Evolutionary conservation across 2,797 vertebrate genomes (phyloP).

Genomic region (Epinephelus coioides): DNA sequence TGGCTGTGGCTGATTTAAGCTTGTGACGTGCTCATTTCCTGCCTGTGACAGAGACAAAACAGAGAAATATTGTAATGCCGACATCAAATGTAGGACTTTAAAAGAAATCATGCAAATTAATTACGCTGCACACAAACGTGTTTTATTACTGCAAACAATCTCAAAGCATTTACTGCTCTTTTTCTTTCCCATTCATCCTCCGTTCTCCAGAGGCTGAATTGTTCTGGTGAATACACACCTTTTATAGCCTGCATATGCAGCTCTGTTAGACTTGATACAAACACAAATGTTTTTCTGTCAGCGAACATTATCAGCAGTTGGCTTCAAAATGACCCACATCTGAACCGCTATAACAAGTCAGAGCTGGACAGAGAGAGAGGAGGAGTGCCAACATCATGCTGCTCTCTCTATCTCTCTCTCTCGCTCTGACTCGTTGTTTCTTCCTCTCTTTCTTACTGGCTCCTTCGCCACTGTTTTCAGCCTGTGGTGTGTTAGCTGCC

Average conservation of each 20-base stretch:
- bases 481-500: constrained; percentile 62
- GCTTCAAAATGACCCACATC: constrained; percentile 58
- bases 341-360: constrained; percentile 47
- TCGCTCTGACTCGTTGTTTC: constrained; percentile 33
- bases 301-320: constrained; percentile 26
- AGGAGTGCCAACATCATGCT: constrained; percentile 45
- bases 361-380: constrained; percentile 37
- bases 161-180: neutral
- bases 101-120: neutral
- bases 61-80: constrained; percentile 21
- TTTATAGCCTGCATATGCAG: neutral
- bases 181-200: neutral
- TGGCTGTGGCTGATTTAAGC: constrained; percentile 71
- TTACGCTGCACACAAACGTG: neutral
- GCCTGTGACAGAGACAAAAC: constrained; percentile 66
- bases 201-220: neutral
- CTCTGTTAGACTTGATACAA: constrained; percentile 17
- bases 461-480: constrained; percentile 50
- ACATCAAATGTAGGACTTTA: constrained; percentile 27
- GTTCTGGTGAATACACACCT: neutral
- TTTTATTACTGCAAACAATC: neutral
- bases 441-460: constrained; percentile 38
- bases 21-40: constrained; percentile 75
- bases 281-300: constrained; percentile 18
- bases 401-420: constrained; percentile 11